Evolutionary conservation across 2,888 invertebrate species (phyloP).

Genomic region (Agrenia bidenticulata): DNA sequence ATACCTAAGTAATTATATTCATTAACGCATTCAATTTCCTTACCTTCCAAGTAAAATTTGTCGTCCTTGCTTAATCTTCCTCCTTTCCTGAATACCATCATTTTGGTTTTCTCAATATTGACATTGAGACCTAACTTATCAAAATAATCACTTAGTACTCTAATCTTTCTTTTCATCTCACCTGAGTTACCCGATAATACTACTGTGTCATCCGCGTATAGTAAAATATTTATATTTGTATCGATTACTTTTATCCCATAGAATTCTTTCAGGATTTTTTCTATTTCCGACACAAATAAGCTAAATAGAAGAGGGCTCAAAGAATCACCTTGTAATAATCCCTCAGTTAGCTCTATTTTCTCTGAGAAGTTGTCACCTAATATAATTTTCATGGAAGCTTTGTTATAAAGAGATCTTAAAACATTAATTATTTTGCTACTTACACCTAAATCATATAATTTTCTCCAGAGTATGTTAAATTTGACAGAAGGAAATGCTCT

Average conservation of each 20-base stretch:
- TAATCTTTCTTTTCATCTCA: slow-evolving; percentile 27
- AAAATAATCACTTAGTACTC: slow-evolving; percentile 21
- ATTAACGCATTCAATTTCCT: slow-evolving; percentile 24
- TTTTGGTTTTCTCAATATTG: slow-evolving; percentile 35
- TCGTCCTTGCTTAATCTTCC: not conserved
- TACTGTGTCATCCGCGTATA: slow-evolving; percentile 34
- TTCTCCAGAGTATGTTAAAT: slow-evolving; percentile 27
- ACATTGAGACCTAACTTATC: slow-evolving; percentile 7
- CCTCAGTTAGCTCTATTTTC: slow-evolving; percentile 25
- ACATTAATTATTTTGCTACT: slow-evolving; percentile 26
- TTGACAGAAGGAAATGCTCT: slow-evolving; percentile 32
- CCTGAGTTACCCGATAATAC: slow-evolving; percentile 17
- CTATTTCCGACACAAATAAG: slow-evolving; percentile 30
- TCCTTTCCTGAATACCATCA: slow-evolving; percentile 33
- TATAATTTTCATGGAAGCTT: slow-evolving; percentile 10
- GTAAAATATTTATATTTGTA: slow-evolving; percentile 16
- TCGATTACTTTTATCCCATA: slow-evolving; percentile 11
- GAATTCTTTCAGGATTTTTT: not conserved
- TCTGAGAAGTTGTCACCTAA: not conserved
- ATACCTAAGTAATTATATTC: slow-evolving; percentile 31
- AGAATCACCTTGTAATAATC: slow-evolving; percentile 32
- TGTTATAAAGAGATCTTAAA: slow-evolving; percentile 23
- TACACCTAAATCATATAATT: slow-evolving; percentile 24
- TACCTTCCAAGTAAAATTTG: slow-evolving; percentile 14
- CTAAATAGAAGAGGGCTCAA: slow-evolving; percentile 31